A percentile compares a stretch with the other conserved stretches of the same genome.
Conservation (phyloP, 2,888 invertebrate species). For the Carpatolechia fugitivella region DNA sequence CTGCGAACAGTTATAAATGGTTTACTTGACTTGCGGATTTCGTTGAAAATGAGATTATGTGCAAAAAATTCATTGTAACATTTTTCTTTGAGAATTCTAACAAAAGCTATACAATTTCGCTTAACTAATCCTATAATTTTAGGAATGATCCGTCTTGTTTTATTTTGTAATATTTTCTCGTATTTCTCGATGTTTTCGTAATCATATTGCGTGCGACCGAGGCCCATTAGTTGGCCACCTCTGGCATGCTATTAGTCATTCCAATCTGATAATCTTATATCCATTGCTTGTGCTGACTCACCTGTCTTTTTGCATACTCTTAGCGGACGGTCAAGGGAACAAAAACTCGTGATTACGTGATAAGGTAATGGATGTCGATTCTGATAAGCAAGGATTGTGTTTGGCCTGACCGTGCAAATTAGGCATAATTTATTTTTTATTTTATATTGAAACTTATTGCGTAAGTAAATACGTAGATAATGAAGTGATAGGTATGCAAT, state of each 20-base stretch:
- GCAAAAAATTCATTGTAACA: neutral
- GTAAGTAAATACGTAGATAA: too few relatives aligned
- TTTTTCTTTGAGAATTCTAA: too few relatives aligned
- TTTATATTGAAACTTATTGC: too few relatives aligned
- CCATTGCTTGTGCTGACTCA: constrained; percentile 46
- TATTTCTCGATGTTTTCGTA: neutral
- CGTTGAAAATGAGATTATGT: neutral
- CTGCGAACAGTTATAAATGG: too few relatives aligned
- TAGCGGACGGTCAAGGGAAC: constrained; percentile 23
- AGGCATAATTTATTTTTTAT: too few relatives aligned
- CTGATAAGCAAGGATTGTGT: neutral
- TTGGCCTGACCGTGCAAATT: neutral
- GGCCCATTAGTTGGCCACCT: neutral
- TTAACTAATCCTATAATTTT: constrained; percentile 1
- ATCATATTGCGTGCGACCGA: neutral
- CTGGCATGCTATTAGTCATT: constrained; percentile 43
- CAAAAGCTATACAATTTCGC: neutral
- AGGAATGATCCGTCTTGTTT: constrained; percentile 4
- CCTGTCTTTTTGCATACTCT: constrained; percentile 53
- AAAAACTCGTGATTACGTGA: constrained; percentile 9
- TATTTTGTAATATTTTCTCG: neutral
- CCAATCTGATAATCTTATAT: constrained; percentile 47
- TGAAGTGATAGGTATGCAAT: too few relatives aligned
- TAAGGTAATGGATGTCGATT: neutral
- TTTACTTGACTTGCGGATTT: neutral